Conservation (phyloP, 2,888 invertebrate genomes). For the Odontothrips loti region DNA sequence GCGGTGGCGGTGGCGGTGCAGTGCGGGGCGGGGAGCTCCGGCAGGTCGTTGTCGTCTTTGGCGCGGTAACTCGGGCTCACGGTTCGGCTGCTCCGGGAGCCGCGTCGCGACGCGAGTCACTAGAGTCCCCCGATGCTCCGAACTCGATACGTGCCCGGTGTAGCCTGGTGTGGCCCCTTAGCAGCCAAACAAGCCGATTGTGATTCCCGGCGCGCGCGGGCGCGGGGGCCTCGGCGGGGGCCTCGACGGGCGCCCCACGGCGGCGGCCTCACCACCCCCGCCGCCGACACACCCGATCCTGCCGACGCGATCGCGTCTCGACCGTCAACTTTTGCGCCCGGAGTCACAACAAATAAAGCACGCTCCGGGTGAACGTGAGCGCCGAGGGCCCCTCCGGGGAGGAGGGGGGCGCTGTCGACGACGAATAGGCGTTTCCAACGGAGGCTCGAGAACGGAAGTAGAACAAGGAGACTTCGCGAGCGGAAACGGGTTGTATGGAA, state of each 20-base stretch:
- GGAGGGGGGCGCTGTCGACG: too few relatives aligned
- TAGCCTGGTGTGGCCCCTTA: background rate
- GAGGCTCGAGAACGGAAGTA: too few relatives aligned
- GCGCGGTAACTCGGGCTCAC: slow-evolving; percentile 1
- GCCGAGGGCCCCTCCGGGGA: too few relatives aligned
- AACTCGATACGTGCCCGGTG: slow-evolving; percentile 11
- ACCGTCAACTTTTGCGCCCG: too few relatives aligned
- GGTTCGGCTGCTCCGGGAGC: background rate
- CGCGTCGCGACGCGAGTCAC: too few relatives aligned
- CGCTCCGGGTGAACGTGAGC: too few relatives aligned
- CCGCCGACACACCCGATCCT: background rate
- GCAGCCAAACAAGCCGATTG: slow-evolving; percentile 13
- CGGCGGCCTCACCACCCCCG: background rate
- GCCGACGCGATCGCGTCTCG: background rate
- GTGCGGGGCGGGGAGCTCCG: too few relatives aligned
- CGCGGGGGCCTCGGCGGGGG: background rate
- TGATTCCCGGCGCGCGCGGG: background rate
- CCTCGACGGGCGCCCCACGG: background rate
- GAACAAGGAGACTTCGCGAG: too few relatives aligned
- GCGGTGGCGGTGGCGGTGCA: too few relatives aligned
- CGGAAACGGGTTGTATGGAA: too few relatives aligned
- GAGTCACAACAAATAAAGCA: too few relatives aligned
- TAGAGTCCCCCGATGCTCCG: background rate
- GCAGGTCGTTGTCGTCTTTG: slow-evolving; percentile 1
- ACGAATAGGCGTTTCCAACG: too few relatives aligned